phyloP scores from a whole-genome alignment of 2,797 vertebrate species.

The Pseudotriccus pelzelni region DNA sequence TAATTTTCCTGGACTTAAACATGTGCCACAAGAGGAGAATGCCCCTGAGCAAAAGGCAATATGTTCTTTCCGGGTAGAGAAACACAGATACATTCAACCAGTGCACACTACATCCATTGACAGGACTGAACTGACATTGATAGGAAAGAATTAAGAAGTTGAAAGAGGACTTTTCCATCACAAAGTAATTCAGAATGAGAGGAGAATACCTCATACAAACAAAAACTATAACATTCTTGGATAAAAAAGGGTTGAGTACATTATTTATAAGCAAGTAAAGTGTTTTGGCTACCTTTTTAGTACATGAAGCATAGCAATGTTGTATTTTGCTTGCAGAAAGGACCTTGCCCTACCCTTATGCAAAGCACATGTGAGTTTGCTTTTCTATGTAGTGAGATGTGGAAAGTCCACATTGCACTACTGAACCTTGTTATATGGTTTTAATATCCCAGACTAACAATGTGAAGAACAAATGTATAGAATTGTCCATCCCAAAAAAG shows the following conservation, averaged over 20 bases:
- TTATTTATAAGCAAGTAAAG: background rate
- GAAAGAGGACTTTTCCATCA: background rate
- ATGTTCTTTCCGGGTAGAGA: accelerated
- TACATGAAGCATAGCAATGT: background rate
- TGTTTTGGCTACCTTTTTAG: background rate
- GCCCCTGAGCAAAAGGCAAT: background rate
- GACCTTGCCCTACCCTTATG: background rate
- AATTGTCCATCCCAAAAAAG: background rate
- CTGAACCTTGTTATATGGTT: background rate
- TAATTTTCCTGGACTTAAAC: background rate
- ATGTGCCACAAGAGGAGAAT: background rate
- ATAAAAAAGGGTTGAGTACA: background rate
- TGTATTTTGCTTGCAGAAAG: background rate
- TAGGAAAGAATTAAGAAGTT: background rate
- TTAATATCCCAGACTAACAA: background rate
- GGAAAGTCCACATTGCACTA: background rate
- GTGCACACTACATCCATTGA: background rate
- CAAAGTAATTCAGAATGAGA: background rate
- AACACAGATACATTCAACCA: background rate
- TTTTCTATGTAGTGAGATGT: background rate
- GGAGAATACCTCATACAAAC: background rate
- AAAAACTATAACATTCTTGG: background rate
- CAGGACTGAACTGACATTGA: background rate
- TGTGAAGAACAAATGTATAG: background rate
- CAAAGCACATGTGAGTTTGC: background rate